phyloP scores from a whole-genome alignment of 2,888 invertebrate genomes.

The Nasonia oneida region DNA sequence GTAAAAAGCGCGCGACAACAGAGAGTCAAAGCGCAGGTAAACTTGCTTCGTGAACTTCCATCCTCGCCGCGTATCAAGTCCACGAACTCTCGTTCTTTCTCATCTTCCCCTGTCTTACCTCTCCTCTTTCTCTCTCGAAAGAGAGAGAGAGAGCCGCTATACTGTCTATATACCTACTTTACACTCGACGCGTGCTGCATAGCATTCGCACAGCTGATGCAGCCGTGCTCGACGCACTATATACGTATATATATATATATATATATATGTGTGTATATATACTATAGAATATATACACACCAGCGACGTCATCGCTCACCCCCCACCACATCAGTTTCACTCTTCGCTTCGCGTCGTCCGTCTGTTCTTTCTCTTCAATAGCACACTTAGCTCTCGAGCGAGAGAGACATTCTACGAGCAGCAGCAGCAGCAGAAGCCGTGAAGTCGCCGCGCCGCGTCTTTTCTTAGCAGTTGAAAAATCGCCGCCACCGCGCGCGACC shows the following conservation, averaged over 20 bases:
- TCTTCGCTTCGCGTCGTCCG: neutral
- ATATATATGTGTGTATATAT: neutral
- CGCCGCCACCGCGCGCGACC: neutral
- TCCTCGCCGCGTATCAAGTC: neutral
- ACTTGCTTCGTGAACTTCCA: neutral
- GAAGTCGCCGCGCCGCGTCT: neutral
- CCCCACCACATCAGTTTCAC: neutral
- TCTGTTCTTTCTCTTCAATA: neutral
- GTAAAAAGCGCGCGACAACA: neutral
- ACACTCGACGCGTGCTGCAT: neutral
- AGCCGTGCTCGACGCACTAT: neutral
- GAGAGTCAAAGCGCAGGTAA: neutral
- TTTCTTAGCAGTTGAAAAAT: neutral
- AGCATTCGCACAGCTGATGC: constrained; percentile 9
- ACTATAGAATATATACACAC: neutral
- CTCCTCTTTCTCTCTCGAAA: neutral
- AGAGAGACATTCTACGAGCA: neutral
- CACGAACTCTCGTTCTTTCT: neutral
- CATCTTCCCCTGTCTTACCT: neutral
- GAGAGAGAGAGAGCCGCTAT: neutral
- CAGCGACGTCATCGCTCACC: neutral
- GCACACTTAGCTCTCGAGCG: neutral
- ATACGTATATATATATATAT: too few relatives aligned
- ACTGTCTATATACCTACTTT: too few relatives aligned
- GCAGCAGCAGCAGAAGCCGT: neutral